Conservation (phyloP, 2,797 vertebrate genomes). For the Sarcoramphus papa region DNA sequence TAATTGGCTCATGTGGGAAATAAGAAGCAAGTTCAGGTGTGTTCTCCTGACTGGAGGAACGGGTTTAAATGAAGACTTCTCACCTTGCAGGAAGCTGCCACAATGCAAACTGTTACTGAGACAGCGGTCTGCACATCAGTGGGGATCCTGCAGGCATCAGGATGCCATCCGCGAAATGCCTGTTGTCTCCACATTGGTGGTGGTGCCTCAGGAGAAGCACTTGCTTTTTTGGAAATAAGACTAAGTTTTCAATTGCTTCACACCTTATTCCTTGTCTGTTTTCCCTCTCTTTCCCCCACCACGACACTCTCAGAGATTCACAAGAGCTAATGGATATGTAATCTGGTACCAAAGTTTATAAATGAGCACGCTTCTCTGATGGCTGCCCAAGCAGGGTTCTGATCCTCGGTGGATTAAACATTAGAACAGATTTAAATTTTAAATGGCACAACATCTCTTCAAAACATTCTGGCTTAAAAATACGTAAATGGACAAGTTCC, state of each 20-base stretch:
- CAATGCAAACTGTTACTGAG: accelerated
- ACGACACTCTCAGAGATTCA: neutral
- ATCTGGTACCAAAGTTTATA: neutral
- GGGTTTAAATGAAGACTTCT: neutral
- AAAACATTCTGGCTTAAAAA: neutral
- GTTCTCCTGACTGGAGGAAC: neutral
- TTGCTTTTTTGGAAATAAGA: neutral
- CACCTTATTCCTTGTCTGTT: neutral
- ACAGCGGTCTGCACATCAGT: neutral
- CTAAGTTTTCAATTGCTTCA: neutral
- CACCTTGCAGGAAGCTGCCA: neutral
- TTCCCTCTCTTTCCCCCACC: neutral
- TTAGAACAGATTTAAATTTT: neutral
- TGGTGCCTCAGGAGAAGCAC: neutral
- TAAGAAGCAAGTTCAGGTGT: neutral
- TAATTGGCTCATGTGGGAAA: neutral
- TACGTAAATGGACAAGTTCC: neutral
- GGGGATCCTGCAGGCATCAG: neutral
- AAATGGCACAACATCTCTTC: neutral
- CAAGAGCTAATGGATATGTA: neutral
- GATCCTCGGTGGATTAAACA: neutral
- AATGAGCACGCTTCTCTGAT: neutral
- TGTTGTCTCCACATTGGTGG: neutral
- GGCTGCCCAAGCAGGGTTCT: neutral
- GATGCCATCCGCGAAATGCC: neutral